Base-by-base conservation (phyloP, 2,797 vertebrate species). In the Acanthornis magna region DNA sequence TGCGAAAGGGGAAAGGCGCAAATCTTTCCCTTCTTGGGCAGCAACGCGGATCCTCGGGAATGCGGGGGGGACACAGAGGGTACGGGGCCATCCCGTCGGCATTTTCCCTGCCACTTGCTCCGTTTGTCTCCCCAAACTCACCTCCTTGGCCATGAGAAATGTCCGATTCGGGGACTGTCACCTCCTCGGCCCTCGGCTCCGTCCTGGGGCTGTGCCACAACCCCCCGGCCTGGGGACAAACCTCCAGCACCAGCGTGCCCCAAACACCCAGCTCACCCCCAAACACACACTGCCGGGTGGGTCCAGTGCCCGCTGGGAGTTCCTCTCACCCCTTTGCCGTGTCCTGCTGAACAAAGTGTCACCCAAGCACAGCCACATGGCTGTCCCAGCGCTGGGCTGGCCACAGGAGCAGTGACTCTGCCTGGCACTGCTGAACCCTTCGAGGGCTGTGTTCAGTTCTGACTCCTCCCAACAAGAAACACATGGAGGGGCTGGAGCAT, bases 171-270 rank as follows among this genome's bases (percentile, higher is more conserved):
- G 42, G 9, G 6, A 13, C 36, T 10, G 23, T 3, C 7, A 20
- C 21, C 10, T 0, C 45, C 12, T 50, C 2, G 0, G 6, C 29
- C 43, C 2, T 0, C 0, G 0, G 23, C 50, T 25, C 13, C 67
- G 12, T 20, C 54, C 54, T 4, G 2, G 10, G 38, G 13, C 65
- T 0, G 2, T 13, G 20, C 47, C 54, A 3, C 32, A 8, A n/a
- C 61, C 43, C 7, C 30, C 30, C 1, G 38, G n/a, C 45, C 9
- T 1, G 4, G 45, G 18, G 3, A 9, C 11, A 30, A 43, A 34
- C 21, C 1, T 2, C 3, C 65, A 34, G 19, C 58, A 12, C 30
- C 26, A 1, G 18, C 54, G 60, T 2, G 29, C 36, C 8, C 42
- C 58, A 4, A 38, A 30, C 16, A 3, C 53, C 54, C 10, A 13